These are phyloP conservation scores for Epirrhoe alternata DNA, from an alignment of 2,888 invertebrate genomes.

Conservation along the genomic window DNA sequence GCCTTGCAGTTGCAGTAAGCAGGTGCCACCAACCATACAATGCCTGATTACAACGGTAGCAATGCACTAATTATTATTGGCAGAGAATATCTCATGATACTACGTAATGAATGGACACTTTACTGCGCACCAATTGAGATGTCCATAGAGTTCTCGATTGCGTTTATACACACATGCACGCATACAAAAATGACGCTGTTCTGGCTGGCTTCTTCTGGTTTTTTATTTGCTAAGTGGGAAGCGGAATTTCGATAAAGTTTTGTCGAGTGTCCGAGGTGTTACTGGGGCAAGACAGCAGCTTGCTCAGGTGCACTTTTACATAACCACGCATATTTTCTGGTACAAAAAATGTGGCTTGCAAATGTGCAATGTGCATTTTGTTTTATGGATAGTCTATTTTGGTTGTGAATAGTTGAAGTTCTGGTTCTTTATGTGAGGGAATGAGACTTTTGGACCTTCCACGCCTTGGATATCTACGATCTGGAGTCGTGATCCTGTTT, in stretches of 20 bases:
- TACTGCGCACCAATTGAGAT: no score
- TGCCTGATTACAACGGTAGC: slow-evolving; percentile 21
- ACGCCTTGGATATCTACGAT: no score
- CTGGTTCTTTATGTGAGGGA: neutral
- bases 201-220: no score
- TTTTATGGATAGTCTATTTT: slow-evolving; percentile 6
- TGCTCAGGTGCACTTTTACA: slow-evolving; percentile 28
- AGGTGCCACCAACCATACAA: slow-evolving; percentile 36
- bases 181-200: no score
- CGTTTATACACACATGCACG: no score
- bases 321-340: slow-evolving; percentile 11
- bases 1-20: slow-evolving; percentile 65
- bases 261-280: no score
- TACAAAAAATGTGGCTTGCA: slow-evolving; percentile 16
- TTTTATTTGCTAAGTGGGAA: no score
- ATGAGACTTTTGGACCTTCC: neutral
- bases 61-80: slow-evolving; percentile 20
- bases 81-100: no score
- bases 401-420: slow-evolving; percentile 3
- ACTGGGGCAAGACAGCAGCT: slow-evolving; percentile 24
- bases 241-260: no score
- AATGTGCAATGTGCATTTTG: slow-evolving; percentile 26
- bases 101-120: no score
- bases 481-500: no score
- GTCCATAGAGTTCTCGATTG: no score